Evolutionary conservation across 2,113 vertebrate genomes (phyloP), one percentile per base, ranked within the genome.

Genomic region (Aythya baeri): DNA sequence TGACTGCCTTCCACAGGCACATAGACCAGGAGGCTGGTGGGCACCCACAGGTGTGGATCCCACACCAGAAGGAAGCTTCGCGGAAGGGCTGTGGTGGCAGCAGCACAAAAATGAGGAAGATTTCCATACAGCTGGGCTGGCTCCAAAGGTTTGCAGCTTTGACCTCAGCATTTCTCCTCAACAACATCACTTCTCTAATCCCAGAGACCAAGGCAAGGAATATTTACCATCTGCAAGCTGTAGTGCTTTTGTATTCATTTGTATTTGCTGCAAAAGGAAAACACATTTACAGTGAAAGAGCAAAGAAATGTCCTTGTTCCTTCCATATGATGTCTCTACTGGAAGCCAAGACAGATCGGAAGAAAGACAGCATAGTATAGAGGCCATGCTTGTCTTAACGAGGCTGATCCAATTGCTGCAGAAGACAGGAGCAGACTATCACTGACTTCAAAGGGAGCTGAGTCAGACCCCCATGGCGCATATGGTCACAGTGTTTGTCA

Each of bases 391-490:
- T 50, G 10, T 72, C 79, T 80, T 68, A 55, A 65, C n/a, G 31
- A 91, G 73, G 57, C 38, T 82, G 49, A 79, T 84, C 73, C 54
- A 92, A 29, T 46, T 90, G 46, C 68, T 18, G 18, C 83, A 86
- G 21, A 52, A 61, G 72, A 78, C 65, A 84, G 68, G 34, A 86
- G 83, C 38, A 91, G 66, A 86, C 57, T 68, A 68, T 63, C 82
- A 67, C 32, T 46, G 80, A 82, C 83, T 94, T 96, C 92, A 96
- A 92, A 90, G 41, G 25, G 81, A 93, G 43, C 31, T 70, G 83
- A 80, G 76, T 86, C 86, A 86, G 66, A 74, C 7, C 34, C 61
- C 80, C 32, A 36, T 57, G 83, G 90, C 27, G 11, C 83, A 75
- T 29, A 88, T 10, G 49, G 68, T 78, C 61, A 84, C 79, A 22